These are phyloP conservation scores for Ciconia boyciana DNA, from an alignment of 2,113 vertebrate species.

Conservation along the genomic window DNA sequence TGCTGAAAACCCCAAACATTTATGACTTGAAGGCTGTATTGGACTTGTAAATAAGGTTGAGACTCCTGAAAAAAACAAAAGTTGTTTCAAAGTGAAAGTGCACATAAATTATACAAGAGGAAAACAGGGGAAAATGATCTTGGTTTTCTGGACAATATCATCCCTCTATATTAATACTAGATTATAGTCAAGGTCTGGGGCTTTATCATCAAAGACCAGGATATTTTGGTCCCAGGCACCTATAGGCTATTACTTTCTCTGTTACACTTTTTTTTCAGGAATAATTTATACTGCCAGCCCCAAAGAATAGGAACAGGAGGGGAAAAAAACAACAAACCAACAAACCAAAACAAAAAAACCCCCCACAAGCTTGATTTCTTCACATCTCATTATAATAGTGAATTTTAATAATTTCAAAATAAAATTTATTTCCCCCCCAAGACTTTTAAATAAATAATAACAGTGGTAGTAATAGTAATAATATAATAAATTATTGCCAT, in stretches of 20 bases:
- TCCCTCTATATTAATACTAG: not conserved
- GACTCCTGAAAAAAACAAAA: not conserved
- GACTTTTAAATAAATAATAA: conserved; percentile 16
- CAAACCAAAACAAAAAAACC: not conserved
- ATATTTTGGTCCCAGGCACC: not conserved
- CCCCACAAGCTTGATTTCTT: not conserved
- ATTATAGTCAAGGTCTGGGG: not conserved
- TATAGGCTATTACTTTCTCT: not conserved
- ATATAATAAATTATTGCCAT: not conserved
- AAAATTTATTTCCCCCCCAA: not conserved
- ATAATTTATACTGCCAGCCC: not conserved
- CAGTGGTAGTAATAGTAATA: not conserved
- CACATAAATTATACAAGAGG: not conserved
- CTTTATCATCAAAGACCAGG: not conserved
- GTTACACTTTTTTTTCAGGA: not conserved
- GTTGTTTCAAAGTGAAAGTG: not conserved
- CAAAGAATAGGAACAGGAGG: not conserved
- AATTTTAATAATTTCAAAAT: conserved; percentile 12
- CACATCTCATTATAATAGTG: not conserved
- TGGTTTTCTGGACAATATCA: not conserved
- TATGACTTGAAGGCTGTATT: not conserved
- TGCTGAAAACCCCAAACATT: not conserved
- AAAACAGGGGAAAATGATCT: not conserved
- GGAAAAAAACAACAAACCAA: not conserved
- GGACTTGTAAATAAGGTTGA: not conserved